phyloP scores from a whole-genome alignment of 1,140 invertebrate species.

The Dreissena rostriformis region DNA sequence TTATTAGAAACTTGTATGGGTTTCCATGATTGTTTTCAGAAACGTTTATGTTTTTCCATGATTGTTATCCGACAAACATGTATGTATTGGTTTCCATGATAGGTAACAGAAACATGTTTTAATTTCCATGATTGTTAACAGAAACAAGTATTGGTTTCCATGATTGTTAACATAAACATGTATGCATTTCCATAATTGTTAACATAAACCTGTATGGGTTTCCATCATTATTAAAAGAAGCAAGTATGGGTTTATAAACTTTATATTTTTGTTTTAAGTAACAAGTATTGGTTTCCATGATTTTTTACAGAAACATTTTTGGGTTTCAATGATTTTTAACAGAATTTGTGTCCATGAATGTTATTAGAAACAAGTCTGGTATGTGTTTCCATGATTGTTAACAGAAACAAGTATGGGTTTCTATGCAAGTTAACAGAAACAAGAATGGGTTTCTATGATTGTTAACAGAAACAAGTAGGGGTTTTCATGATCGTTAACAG shows the following conservation, averaged over 20 bases:
- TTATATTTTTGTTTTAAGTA: too few species aligned
- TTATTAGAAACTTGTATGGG: neutral
- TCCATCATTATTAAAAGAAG: neutral
- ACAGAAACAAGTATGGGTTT: neutral
- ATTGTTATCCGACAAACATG: neutral
- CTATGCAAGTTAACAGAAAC: neutral
- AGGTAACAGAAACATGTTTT: neutral
- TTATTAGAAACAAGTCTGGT: neutral
- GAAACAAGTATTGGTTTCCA: neutral
- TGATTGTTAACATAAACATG: neutral
- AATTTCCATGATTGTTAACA: neutral
- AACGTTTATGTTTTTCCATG: neutral
- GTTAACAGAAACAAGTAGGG: neutral
- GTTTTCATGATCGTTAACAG: neutral
- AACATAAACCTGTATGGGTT: neutral
- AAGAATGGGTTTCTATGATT: neutral
- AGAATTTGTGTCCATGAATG: neutral
- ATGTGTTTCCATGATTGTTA: neutral
- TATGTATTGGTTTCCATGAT: neutral
- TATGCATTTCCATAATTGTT: too few species aligned
- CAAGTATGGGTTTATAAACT: neutral
- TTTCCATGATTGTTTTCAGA: neutral
- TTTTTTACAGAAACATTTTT: neutral
- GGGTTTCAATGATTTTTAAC: neutral
- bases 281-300: neutral